A percentile compares a stretch with the other conserved stretches of the same genome.
These are phyloP conservation scores for Nomada flava DNA, from an alignment of 2,888 invertebrate genomes.

Conservation along the genomic window DNA sequence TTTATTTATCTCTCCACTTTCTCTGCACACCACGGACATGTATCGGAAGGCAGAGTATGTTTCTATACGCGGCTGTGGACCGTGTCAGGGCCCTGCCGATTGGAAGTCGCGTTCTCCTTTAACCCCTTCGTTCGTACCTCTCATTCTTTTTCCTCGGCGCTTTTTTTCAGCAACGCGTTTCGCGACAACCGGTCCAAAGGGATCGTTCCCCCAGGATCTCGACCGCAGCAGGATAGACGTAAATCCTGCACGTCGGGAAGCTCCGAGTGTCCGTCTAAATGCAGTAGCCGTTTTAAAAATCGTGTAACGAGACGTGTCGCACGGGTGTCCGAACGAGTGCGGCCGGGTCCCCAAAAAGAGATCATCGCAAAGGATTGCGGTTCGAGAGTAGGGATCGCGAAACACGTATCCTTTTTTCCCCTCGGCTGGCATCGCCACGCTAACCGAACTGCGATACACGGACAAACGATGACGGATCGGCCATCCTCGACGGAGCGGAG, in stretches of 20 bases:
- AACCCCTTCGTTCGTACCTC: conserved; percentile 49
- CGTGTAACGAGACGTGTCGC: neutral
- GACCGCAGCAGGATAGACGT: conserved; percentile 32
- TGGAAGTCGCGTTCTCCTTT: conserved; percentile 65
- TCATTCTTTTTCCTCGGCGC: conserved; percentile 38
- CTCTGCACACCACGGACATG: conserved; percentile 45
- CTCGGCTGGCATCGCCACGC: no score
- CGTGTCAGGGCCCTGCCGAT: conserved; percentile 61
- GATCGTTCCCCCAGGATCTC: conserved; percentile 47
- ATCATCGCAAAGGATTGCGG: no score
- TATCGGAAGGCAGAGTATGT: conserved; percentile 39
- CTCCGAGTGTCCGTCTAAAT: conserved; percentile 44
- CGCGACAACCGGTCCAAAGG: conserved; percentile 67
- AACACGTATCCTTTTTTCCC: no score
- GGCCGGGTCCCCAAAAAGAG: neutral
- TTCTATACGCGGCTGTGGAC: conserved; percentile 46
- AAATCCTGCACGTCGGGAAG: conserved; percentile 35
- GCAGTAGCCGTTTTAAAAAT: conserved; percentile 19
- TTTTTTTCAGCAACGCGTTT: conserved; percentile 29
- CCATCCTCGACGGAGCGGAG: no score
- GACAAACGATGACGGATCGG: no score
- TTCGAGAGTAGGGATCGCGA: no score
- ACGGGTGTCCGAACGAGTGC: neutral
- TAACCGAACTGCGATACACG: no score
- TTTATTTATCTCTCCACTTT: conserved; percentile 77